phyloP scores from a whole-genome alignment of 2,797 vertebrate genomes.

The Loriculus beryllinus region DNA sequence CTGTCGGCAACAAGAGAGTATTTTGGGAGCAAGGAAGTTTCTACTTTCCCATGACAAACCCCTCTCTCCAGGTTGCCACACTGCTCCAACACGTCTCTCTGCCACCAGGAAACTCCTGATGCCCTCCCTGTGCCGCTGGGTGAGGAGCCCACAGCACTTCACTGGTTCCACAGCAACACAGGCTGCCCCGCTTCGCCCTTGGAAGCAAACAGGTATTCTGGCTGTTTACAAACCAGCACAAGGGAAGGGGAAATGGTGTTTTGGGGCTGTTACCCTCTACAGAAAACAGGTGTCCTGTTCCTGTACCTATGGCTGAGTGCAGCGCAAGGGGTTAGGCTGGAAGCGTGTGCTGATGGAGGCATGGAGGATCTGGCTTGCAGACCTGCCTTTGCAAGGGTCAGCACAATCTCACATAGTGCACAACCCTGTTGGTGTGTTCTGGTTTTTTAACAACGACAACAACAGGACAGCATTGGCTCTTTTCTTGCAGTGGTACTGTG shows the following conservation, averaged over 20 bases:
- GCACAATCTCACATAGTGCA: slow-evolving; percentile 25
- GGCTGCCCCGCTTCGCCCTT: neutral
- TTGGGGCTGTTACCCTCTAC: neutral
- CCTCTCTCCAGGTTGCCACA: neutral
- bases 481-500: slow-evolving; percentile 11
- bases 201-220: neutral
- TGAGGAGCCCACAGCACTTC: accelerated
- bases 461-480: neutral
- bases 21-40: neutral
- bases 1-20: neutral
- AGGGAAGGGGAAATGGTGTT: neutral
- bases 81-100: accelerated
- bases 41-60: slow-evolving; percentile 1
- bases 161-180: neutral
- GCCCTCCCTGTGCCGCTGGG: neutral
- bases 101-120: neutral
- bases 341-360: neutral
- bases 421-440: slow-evolving; percentile 18
- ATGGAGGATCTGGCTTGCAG: neutral
- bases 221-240: neutral
- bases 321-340: neutral
- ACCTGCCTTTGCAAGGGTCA: neutral
- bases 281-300: neutral
- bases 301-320: neutral
- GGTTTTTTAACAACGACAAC: neutral